phyloP scores from a whole-genome alignment of 2,797 vertebrate genomes.

The Hippoglossus hippoglossus region DNA sequence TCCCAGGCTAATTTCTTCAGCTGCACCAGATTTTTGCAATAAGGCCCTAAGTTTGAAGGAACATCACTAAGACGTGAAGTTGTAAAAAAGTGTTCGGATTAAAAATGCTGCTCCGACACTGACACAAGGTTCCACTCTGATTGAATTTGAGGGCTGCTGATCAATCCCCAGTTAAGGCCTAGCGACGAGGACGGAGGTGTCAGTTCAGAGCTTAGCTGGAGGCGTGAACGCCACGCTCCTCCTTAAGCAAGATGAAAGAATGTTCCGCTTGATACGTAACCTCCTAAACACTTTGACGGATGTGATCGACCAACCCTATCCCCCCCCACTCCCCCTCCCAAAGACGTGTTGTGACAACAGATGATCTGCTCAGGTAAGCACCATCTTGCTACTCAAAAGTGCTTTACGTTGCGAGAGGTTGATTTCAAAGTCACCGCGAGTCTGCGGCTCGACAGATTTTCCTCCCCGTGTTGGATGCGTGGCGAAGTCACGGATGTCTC shows the following conservation, averaged over 20 bases:
- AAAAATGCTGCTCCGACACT: constrained; percentile 44
- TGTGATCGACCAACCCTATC: constrained; percentile 65
- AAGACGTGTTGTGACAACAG: constrained; percentile 73
- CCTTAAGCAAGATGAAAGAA: constrained; percentile 78
- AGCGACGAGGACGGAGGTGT: constrained; percentile 64
- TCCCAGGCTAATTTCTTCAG: constrained; percentile 29
- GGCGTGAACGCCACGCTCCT: constrained; percentile 63
- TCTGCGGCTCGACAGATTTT: constrained; percentile 82
- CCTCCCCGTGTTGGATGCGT: constrained; percentile 79
- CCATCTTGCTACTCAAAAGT: constrained; percentile 71
- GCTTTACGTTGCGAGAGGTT: constrained; percentile 73
- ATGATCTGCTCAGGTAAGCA: constrained; percentile 81
- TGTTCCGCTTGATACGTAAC: constrained; percentile 68
- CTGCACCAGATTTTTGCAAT: constrained; percentile 10
- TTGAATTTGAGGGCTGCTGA: constrained; percentile 67
- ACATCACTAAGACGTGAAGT: constrained; percentile 22
- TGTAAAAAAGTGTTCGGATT: constrained; percentile 48
- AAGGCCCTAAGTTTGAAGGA: constrained; percentile 20
- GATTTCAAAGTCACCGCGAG: constrained; percentile 84
- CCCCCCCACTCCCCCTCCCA: constrained; percentile 11
- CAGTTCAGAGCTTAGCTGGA: constrained; percentile 67
- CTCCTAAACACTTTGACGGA: constrained; percentile 73
- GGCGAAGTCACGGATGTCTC: constrained; percentile 79
- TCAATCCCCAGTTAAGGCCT: constrained; percentile 71
- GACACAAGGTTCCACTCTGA: constrained; percentile 68